Base-by-base conservation (phyloP, 1,140 invertebrate genomes). In the Colletes gigas region DNA sequence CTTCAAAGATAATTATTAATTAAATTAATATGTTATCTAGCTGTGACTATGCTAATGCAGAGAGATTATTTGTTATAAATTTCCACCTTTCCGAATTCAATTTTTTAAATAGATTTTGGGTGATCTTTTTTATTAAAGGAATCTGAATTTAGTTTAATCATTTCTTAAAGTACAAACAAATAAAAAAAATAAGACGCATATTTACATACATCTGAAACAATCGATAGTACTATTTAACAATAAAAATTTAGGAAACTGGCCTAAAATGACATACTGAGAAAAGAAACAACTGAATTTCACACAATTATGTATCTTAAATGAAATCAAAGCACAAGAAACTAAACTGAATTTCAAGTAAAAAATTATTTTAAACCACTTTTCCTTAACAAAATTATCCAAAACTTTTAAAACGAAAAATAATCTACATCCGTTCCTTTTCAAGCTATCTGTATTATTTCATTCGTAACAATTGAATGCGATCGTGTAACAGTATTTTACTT, bases 331-430 rank as follows among this genome's bases (percentile, higher is more conserved):
- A 50, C 50, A 30, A 30, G 10, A 30, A 30, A 30, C 30, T 30
- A 30, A 30, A 30, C 30, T 30, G 30, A 30, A 30, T 30, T 30
- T 12, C 9, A 50, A 50, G 8, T 50, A 8, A 12, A 50, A 4
- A 15, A 57, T 44, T n/a, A 12, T 76, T 57, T 76, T 59, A 68
- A 14, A 47, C n/a, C 52, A 68, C 15, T 57, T 68, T 57, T 39
- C 39, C 5, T 0, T 30, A 44, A 57, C 39, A 52, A 67, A 57
- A 55, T 76, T 54, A 62, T 30, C 4, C 19, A 50, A 15, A 47
- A 12, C 39, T 4, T 65, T 19, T 10, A 19, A 74, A 54, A 74
- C 47, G 14, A 69, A n/a, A 59, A 21, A 47, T 17, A 74, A 39
- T 63, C 9, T 74, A 9, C 15, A 70, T 54, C 55, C n/a, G 44